phyloP scores from a whole-genome alignment of 2,113 vertebrate species.

The Elgaria multicarinata region DNA sequence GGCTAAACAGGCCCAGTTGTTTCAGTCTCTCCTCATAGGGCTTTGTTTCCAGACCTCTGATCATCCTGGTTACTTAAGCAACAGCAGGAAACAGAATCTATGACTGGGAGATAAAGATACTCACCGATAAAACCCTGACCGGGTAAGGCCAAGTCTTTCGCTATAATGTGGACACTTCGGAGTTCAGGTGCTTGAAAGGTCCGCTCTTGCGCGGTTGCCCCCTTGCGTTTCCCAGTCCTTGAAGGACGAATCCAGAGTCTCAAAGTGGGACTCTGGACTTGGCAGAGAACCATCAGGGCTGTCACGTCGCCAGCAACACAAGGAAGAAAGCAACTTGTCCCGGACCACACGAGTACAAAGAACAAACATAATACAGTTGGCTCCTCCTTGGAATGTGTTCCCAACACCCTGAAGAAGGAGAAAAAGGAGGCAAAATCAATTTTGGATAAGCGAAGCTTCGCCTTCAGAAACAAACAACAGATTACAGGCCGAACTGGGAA shows the following conservation, averaged over 20 bases:
- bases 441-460: background rate
- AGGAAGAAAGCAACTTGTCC: constrained; percentile 71
- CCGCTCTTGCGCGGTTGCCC: background rate
- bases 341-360: constrained; percentile 85
- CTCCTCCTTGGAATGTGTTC: constrained; percentile 96
- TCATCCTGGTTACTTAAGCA: too few species aligned
- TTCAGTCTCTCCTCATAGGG: too few species aligned
- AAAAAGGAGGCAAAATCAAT: background rate
- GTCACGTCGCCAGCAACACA: constrained; percentile 66
- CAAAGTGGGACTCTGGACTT: background rate
- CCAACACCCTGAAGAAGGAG: constrained; percentile 86
- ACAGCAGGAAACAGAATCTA: background rate
- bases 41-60: too few species aligned
- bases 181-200: constrained; percentile 64
- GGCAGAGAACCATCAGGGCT: background rate
- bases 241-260: background rate
- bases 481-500: accelerated
- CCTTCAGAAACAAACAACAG: background rate
- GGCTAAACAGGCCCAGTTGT: too few species aligned
- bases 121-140: background rate
- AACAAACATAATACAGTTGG: constrained; percentile 95
- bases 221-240: background rate
- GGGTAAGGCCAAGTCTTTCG: background rate
- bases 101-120: background rate
- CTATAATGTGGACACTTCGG: accelerated